Conservation (phyloP, 2,113 vertebrate genomes). For the Heteronetta atricapilla region DNA sequence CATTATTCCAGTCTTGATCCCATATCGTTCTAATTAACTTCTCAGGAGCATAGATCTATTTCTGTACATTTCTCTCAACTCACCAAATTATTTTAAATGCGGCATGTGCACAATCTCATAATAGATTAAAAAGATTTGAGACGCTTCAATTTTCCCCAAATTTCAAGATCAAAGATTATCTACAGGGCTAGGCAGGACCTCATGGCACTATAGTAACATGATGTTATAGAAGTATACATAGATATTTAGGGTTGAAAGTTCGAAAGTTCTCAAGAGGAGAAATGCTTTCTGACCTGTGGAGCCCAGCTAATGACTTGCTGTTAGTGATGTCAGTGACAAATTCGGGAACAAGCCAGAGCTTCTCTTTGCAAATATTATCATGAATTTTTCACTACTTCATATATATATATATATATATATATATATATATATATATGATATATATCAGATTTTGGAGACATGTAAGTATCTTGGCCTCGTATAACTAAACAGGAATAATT, state of each 20-base stretch:
- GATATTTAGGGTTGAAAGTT: not conserved
- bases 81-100: constrained; percentile 34
- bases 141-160: constrained; percentile 13
- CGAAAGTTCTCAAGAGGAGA: not conserved
- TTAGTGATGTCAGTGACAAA: not conserved
- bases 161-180: constrained; percentile 26
- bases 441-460: not conserved
- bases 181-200: not conserved
- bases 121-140: constrained; percentile 26
- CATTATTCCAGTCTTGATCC: constrained; percentile 50
- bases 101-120: constrained; percentile 9
- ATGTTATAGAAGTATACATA: not conserved
- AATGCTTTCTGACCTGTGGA: not conserved
- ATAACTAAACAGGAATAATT: not conserved
- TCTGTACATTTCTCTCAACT: constrained; percentile 48
- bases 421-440: not conserved
- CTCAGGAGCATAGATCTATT: constrained; percentile 48
- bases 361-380: not conserved
- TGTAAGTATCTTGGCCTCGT: not conserved
- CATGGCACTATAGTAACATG: not conserved
- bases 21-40: constrained; percentile 43
- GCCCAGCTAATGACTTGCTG: not conserved
- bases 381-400: not conserved
- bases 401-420: no score
- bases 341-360: not conserved